Evolutionary conservation across 2,113 vertebrate genomes (phyloP).

Genomic region (Sclerurus mexicanus): DNA sequence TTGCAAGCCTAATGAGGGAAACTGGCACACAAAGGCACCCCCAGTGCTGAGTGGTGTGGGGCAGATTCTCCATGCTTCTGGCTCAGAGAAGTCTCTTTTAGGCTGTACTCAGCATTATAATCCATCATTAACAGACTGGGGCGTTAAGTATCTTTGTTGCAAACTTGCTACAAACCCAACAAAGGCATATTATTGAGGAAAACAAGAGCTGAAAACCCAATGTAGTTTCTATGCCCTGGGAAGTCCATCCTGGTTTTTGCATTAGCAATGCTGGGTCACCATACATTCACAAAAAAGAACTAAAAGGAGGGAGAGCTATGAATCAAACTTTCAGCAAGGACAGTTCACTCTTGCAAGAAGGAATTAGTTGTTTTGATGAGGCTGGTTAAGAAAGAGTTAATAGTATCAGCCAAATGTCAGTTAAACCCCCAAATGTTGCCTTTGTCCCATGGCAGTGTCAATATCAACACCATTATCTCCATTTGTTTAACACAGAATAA

Average conservation of each 20-base stretch:
- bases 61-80: neutral
- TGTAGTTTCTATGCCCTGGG: neutral
- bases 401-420: neutral
- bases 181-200: neutral
- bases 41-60: neutral
- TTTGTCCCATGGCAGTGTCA: slow-evolving; percentile 23
- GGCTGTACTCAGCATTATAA: neutral
- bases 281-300: neutral
- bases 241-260: neutral
- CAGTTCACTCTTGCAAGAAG: neutral
- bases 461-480: neutral
- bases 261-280: neutral
- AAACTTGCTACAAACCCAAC: neutral
- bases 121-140: neutral
- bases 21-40: neutral
- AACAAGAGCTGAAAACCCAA: neutral
- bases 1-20: neutral
- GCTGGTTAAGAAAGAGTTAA: slow-evolving; percentile 13
- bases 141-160: neutral
- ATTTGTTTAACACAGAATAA: slow-evolving; percentile 11
- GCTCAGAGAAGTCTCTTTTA: neutral
- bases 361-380: neutral
- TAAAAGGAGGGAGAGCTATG: neutral
- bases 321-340: slow-evolving; percentile 33
- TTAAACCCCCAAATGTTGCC: slow-evolving; percentile 6